phyloP scores from a whole-genome alignment of 2,888 invertebrate genomes.

The Eulithis prunata region DNA sequence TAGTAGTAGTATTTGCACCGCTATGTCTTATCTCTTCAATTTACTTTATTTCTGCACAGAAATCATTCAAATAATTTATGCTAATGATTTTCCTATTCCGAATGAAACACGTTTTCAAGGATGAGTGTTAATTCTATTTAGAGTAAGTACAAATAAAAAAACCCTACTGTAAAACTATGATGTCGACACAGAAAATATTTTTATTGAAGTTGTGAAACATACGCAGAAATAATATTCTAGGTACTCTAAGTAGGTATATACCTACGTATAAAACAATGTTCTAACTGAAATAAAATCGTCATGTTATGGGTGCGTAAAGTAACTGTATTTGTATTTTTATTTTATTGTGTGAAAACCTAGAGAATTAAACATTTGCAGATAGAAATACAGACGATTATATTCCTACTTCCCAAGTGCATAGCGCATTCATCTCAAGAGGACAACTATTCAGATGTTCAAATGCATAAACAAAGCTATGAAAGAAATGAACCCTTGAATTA shows the following conservation, averaged over 20 bases:
- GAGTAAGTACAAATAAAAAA: no score
- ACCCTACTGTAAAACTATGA: no score
- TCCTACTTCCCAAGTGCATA: conserved; percentile 7
- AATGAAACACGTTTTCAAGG: no score
- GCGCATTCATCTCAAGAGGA: not conserved
- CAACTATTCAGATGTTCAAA: not conserved
- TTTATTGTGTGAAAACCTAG: not conserved
- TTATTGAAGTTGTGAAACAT: not conserved
- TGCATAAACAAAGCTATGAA: not conserved
- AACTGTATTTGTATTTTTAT: not conserved
- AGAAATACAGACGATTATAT: conserved; percentile 2
- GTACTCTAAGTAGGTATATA: not conserved
- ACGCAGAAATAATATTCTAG: not conserved
- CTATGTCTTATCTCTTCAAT: no score
- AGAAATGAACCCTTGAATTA: not conserved
- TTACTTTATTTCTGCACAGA: no score
- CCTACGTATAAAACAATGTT: not conserved
- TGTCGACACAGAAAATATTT: not conserved
- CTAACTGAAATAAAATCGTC: not conserved
- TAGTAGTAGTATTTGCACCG: no score
- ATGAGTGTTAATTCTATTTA: no score
- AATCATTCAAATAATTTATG: no score
- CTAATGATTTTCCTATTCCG: no score
- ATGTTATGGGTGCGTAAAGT: conserved; percentile 3
- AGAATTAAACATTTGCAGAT: conserved; percentile 9